Evolutionary conservation across 2,113 vertebrate genomes (phyloP).

Genomic region (Cebidichthys violaceus): DNA sequence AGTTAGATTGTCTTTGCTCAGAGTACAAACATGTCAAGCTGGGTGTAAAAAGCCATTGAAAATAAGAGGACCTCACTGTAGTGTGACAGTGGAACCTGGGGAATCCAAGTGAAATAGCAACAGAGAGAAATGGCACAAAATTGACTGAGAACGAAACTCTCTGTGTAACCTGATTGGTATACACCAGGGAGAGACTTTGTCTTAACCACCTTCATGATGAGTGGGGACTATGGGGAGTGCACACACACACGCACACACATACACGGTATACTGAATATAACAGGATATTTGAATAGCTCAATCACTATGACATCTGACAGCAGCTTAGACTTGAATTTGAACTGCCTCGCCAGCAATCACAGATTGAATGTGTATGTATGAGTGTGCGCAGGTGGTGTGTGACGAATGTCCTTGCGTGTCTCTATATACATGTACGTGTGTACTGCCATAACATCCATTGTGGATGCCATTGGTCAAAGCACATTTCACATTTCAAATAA

Average conservation of each 20-base stretch:
- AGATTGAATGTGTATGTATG: slow-evolving; percentile 8
- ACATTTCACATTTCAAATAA: slow-evolving; percentile 39
- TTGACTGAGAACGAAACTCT: slow-evolving; percentile 48
- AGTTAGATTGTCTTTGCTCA: slow-evolving; percentile 18
- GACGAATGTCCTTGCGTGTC: slow-evolving; percentile 21
- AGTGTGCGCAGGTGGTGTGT: slow-evolving; percentile 15
- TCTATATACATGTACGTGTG: slow-evolving; percentile 14
- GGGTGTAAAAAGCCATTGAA: slow-evolving; percentile 45
- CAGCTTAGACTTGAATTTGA: slow-evolving; percentile 56
- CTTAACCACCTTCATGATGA: slow-evolving; percentile 64
- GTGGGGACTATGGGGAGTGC: slow-evolving; percentile 29
- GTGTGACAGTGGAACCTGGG: slow-evolving; percentile 33
- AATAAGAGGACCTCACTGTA: slow-evolving; percentile 47
- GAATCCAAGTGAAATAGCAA: slow-evolving; percentile 59
- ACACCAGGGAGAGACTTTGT: slow-evolving; percentile 55
- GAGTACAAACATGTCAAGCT: slow-evolving; percentile 49
- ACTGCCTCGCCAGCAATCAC: slow-evolving; percentile 42
- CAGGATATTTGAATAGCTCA: slow-evolving; percentile 59
- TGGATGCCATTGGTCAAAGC: slow-evolving; percentile 29
- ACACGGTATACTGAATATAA: slow-evolving; percentile 14
- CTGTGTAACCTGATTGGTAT: slow-evolving; percentile 53
- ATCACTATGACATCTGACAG: slow-evolving; percentile 62
- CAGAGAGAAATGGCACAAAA: slow-evolving; percentile 63
- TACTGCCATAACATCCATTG: slow-evolving; percentile 15
- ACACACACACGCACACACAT: background rate